phyloP scores from a whole-genome alignment of 2,888 invertebrate genomes.

The Sinelater perroti region DNA sequence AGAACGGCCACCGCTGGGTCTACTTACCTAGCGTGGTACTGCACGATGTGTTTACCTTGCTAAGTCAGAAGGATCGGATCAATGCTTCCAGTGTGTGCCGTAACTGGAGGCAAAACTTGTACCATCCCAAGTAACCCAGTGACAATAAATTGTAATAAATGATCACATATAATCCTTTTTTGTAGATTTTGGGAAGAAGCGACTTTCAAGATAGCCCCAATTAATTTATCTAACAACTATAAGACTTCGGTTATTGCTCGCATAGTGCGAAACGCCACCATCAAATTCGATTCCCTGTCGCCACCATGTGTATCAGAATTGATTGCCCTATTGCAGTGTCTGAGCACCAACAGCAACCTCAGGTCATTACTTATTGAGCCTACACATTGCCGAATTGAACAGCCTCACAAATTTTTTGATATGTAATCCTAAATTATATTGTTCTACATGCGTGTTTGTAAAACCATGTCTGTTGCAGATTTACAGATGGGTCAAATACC shows the following conservation, averaged over 20 bases:
- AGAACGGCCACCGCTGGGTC: constrained; percentile 51
- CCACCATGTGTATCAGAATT: constrained; percentile 56
- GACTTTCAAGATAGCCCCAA: constrained; percentile 54
- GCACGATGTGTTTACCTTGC: constrained; percentile 57
- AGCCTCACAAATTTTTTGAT: constrained; percentile 43
- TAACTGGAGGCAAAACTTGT: constrained; percentile 58
- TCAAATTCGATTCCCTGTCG: constrained; percentile 55
- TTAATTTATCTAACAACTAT: constrained; percentile 52
- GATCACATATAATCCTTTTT: constrained; percentile 7
- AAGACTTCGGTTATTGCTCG: constrained; percentile 53
- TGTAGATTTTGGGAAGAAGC: constrained; percentile 58
- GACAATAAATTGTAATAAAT: too few relatives aligned
- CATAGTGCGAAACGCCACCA: constrained; percentile 54
- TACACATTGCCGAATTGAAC: constrained; percentile 57
- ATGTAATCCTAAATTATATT: constrained; percentile 37
- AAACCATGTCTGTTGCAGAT: constrained; percentile 10
- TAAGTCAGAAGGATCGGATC: constrained; percentile 54
- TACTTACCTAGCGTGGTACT: constrained; percentile 57
- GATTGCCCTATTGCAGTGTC: constrained; percentile 53
- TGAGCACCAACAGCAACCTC: constrained; percentile 56
- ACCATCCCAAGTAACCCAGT: constrained; percentile 60
- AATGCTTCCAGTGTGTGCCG: constrained; percentile 58
- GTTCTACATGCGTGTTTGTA: not conserved
- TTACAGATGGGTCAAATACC: constrained; percentile 24
- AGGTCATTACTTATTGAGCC: constrained; percentile 57